A percentile compares a stretch with the other conserved stretches of the same genome.
Conservation (phyloP, 2,888 invertebrate genomes). For the Ecliptopera silaceata region DNA sequence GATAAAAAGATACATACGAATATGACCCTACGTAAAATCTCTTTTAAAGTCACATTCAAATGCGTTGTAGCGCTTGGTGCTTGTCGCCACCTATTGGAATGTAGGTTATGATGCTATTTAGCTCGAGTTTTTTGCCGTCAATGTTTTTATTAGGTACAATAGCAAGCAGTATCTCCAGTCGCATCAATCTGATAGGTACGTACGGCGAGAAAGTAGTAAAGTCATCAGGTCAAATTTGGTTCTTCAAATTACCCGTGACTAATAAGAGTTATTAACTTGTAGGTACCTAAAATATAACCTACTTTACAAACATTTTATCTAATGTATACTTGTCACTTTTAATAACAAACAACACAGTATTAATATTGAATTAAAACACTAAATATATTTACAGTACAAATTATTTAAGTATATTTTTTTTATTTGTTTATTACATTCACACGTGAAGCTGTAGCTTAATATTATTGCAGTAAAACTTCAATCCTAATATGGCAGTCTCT, state of each 20-base stretch:
- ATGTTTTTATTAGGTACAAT: conserved; percentile 70
- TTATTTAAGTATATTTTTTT: no score
- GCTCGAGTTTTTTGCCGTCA: conserved; percentile 72
- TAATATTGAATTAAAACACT: no score
- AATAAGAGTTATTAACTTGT: no score
- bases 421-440: no score
- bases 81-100: conserved; percentile 70
- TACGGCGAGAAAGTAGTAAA: conserved; percentile 76
- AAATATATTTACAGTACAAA: no score
- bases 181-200: conserved; percentile 74
- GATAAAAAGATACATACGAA: conserved; percentile 77
- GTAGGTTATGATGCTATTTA: conserved; percentile 82
- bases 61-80: conserved; percentile 55
- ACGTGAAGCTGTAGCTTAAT: no score
- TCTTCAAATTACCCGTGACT: conserved; percentile 31
- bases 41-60: conserved; percentile 78
- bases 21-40: conserved; percentile 70
- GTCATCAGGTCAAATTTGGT: conserved; percentile 69
- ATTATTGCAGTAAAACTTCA: no score
- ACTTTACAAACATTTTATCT: no score
- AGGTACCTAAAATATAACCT: no score
- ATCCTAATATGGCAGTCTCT: neutral
- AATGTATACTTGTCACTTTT: no score
- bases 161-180: conserved; percentile 71
- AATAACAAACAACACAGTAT: no score